phyloP scores from a whole-genome alignment of 2,113 vertebrate species.

The Chiloscyllium plagiosum region DNA sequence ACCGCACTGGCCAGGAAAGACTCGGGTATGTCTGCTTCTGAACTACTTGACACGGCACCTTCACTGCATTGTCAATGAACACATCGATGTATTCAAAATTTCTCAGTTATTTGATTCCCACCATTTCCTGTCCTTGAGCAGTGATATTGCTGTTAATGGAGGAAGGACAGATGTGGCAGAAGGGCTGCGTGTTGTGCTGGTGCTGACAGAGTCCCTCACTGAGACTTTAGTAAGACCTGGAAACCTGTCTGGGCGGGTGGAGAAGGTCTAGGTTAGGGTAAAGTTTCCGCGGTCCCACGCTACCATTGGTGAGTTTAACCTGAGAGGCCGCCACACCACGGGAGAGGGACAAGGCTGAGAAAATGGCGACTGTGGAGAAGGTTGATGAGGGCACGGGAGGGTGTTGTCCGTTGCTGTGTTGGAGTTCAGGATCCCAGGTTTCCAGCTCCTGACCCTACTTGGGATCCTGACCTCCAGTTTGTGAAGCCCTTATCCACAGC shows the following conservation, averaged over 20 bases:
- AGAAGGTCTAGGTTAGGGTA: no score
- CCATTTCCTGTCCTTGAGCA: no score
- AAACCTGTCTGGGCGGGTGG: no score
- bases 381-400: no score
- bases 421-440: no score
- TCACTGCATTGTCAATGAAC: background rate
- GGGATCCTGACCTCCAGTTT: no score
- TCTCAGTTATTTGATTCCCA: no score
- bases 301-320: background rate
- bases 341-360: no score
- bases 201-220: background rate
- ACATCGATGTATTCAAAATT: background rate
- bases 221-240: background rate
- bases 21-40: constrained; percentile 70
- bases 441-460: no score
- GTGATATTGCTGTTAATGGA: background rate
- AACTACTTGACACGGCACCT: background rate
- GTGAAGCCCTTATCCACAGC: background rate
- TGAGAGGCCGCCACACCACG: no score
- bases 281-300: background rate
- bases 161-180: background rate
- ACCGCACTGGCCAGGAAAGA: constrained; percentile 80
- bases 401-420: no score
- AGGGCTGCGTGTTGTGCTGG: background rate
- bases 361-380: no score